A percentile compares a stretch with the other conserved stretches of the same genome.
phyloP scores from a whole-genome alignment of 2,113 vertebrate species.

The Macrotis lagotis region DNA sequence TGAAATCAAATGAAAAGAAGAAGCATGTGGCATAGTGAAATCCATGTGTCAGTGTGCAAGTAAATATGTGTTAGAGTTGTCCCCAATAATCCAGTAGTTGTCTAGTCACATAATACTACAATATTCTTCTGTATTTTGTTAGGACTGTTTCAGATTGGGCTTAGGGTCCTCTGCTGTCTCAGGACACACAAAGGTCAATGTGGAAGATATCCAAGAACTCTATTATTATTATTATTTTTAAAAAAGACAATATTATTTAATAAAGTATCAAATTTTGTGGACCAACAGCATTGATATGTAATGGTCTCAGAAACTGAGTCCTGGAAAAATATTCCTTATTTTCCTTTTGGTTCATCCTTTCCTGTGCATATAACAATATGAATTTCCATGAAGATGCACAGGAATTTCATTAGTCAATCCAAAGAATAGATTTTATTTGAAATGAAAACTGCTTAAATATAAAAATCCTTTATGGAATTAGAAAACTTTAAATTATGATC shows the following conservation, averaged over 20 bases:
- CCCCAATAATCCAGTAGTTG: conserved; percentile 25
- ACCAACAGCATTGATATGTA: conserved; percentile 19
- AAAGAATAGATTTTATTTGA: conserved; percentile 28
- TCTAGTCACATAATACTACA: conserved; percentile 47
- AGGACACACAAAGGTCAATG: background rate
- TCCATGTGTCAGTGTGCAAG: conserved; percentile 38
- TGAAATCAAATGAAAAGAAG: conserved; percentile 59
- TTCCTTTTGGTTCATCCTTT: background rate
- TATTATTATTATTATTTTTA: background rate
- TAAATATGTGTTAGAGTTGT: conserved; percentile 61
- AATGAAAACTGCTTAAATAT: conserved; percentile 43
- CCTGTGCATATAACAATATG: background rate
- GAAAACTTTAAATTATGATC: conserved; percentile 34
- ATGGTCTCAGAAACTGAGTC: conserved; percentile 46
- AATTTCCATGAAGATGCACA: conserved; percentile 25
- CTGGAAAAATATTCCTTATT: background rate
- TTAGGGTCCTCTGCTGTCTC: conserved; percentile 52
- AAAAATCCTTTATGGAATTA: conserved; percentile 11
- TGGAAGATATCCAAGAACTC: background rate
- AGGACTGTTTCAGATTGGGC: conserved; percentile 39
- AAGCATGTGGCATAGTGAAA: conserved; percentile 50
- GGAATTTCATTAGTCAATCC: conserved; percentile 5
- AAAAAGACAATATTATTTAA: background rate
- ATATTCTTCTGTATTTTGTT: conserved; percentile 50
- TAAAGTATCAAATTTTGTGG: conserved; percentile 37